A percentile compares a stretch with the other conserved stretches of the same genome.
Evolutionary conservation across 1,140 invertebrate species (phyloP).

Genomic region (Trinorchestia longiramus): DNA sequence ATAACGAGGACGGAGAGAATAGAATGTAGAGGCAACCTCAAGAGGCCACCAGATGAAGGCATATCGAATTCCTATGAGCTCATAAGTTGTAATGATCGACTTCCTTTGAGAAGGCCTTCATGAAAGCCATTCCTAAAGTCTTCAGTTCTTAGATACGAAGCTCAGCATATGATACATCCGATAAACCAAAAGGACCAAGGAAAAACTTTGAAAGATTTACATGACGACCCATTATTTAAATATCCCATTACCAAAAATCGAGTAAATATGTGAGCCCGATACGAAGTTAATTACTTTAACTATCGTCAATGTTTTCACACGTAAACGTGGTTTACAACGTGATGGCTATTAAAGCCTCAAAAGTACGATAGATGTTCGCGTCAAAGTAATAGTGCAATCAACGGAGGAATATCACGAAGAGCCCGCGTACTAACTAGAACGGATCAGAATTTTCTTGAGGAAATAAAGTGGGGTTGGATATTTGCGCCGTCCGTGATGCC

Average conservation of each 20-base stretch:
- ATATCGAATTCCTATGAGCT: background rate
- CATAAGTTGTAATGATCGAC: slow-evolving; percentile 18
- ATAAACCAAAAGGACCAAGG: too few species aligned
- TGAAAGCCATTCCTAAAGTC: background rate
- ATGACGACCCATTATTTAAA: background rate
- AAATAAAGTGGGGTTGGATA: background rate
- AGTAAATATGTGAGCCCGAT: background rate
- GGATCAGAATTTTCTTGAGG: background rate
- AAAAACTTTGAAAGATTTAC: background rate
- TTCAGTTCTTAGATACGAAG: background rate
- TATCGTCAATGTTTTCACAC: too few species aligned
- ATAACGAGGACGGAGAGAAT: background rate
- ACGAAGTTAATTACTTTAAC: background rate
- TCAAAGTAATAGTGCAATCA: background rate
- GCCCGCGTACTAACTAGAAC: background rate
- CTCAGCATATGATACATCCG: background rate
- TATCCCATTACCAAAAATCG: background rate
- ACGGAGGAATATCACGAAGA: background rate
- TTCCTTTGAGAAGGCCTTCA: background rate
- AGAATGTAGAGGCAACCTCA: background rate
- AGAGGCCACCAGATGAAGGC: background rate
- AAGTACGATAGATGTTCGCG: background rate
- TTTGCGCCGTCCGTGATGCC: background rate
- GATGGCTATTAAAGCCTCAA: background rate
- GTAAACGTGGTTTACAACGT: too few species aligned